Conservation (phyloP, 2,797 vertebrate genomes). For the Myotis myotis region DNA sequence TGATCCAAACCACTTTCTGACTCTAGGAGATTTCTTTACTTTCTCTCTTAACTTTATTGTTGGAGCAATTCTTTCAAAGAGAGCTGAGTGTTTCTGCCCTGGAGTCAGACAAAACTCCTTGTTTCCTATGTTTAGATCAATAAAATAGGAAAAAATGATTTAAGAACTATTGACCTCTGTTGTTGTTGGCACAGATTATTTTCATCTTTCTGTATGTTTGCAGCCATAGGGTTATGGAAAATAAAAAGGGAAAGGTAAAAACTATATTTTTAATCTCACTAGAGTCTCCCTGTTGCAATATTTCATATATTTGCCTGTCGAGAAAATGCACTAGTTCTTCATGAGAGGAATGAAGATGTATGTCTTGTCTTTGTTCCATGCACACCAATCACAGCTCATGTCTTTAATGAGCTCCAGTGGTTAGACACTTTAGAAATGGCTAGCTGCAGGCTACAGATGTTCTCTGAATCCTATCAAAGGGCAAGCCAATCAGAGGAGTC, state of each 20-base stretch:
- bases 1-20: not conserved
- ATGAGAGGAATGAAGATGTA: conserved; percentile 66
- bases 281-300: not conserved
- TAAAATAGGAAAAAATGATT: not conserved
- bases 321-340: conserved; percentile 67
- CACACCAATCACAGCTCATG: conserved; percentile 54
- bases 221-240: not conserved
- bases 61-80: conserved; percentile 32
- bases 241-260: conserved; percentile 5
- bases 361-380: conserved; percentile 59
- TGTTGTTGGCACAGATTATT: conserved; percentile 31
- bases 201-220: conserved; percentile 45
- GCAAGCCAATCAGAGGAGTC: conserved; percentile 3
- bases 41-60: not conserved
- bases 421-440: conserved; percentile 61
- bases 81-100: not conserved
- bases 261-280: conserved; percentile 41
- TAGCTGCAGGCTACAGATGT: conserved; percentile 70
- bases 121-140: conserved; percentile 46
- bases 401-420: conserved; percentile 59
- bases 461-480: conserved; percentile 69
- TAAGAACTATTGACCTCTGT: not conserved
- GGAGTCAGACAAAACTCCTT: not conserved
- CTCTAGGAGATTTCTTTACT: not conserved
- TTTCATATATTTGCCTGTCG: conserved; percentile 40